These are phyloP conservation scores for Porites divaricata DNA, from an alignment of 92 coral and sea anemone species.

Conservation along the genomic window DNA sequence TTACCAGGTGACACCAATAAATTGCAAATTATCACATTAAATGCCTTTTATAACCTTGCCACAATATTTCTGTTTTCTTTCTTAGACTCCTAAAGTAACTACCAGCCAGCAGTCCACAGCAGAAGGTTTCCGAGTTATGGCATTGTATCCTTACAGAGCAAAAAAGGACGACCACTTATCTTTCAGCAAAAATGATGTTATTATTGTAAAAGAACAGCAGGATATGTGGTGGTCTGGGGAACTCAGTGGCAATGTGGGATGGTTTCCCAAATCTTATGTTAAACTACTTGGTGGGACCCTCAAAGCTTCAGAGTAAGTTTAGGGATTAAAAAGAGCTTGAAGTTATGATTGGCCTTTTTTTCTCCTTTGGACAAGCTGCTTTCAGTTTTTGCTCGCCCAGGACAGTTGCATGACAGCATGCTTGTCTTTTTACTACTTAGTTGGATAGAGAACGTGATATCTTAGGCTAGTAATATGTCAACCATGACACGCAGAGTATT, in stretches of 20 bases:
- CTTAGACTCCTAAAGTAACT: conserved; percentile 39
- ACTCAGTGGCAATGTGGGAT: conserved; percentile 84
- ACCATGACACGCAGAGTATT: no score
- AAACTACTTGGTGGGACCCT: conserved; percentile 59
- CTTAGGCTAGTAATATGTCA: no score
- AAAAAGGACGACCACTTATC: conserved; percentile 85
- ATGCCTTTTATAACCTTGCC: background rate
- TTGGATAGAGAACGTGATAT: no score
- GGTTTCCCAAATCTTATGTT: conserved; percentile 89
- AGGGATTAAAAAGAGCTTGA: no score
- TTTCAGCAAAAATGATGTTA: conserved; percentile 90
- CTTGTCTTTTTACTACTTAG: no score
- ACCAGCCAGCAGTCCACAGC: conserved; percentile 61
- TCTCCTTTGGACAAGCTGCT: no score
- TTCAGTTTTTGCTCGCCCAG: no score
- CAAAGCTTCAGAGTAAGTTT: conserved; percentile 54
- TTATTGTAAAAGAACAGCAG: conserved; percentile 85
- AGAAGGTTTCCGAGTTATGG: conserved; percentile 80
- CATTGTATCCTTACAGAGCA: conserved; percentile 90
- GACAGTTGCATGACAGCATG: no score
- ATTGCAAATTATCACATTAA: no score
- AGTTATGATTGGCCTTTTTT: no score
- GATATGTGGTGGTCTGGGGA: conserved; percentile 99
- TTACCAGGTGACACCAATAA: background rate
- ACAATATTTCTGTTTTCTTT: background rate